These are phyloP conservation scores for Heliconius ismenius DNA, from an alignment of 2,888 invertebrate species.

Conservation along the genomic window DNA sequence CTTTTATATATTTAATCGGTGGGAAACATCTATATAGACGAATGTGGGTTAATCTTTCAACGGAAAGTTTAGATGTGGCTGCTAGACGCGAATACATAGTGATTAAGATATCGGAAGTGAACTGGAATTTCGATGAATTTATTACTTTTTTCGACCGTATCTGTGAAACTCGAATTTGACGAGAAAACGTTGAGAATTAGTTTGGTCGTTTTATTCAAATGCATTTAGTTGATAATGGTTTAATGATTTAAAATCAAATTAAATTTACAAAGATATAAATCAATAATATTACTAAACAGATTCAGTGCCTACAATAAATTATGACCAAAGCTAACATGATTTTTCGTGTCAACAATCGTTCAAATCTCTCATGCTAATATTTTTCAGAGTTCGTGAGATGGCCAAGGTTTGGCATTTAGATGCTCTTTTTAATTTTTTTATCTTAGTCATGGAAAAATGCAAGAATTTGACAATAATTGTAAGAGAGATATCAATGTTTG, in stretches of 20 bases:
- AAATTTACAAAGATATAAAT: neutral
- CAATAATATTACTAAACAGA: neutral
- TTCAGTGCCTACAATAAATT: no score
- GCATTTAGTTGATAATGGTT: neutral
- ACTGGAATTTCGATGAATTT: constrained; percentile 14
- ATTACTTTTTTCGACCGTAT: neutral
- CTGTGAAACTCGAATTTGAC: neutral
- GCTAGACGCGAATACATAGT: neutral
- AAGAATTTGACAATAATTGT: no score
- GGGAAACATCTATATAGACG: constrained; percentile 52
- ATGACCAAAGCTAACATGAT: no score
- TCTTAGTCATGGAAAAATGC: neutral
- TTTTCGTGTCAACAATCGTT: no score
- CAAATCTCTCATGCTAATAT: no score
- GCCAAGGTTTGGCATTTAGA: neutral
- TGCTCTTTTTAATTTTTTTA: neutral
- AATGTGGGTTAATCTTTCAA: constrained; percentile 52
- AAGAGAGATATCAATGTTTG: no score
- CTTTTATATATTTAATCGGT: constrained; percentile 51
- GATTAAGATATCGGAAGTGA: constrained; percentile 32
- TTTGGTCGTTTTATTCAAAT: no score
- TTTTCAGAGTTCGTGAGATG: neutral
- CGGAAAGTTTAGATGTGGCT: constrained; percentile 48
- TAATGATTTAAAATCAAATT: neutral
- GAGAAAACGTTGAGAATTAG: neutral